Conservation (phyloP, 2,113 vertebrate species). For the Arizona elegans region DNA sequence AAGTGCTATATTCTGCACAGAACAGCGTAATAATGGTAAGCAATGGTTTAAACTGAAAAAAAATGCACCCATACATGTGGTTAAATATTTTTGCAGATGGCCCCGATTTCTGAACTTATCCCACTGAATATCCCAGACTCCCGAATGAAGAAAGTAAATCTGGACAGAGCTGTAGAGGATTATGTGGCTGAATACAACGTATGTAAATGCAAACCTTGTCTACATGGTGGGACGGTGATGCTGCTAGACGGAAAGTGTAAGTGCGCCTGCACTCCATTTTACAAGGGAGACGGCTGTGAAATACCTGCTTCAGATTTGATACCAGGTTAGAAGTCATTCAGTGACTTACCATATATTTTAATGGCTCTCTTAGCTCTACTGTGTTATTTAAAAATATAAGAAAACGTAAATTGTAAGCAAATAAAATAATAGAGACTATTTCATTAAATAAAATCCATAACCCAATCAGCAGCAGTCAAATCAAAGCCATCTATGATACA, state of each 20-base stretch:
- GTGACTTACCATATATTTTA: background rate
- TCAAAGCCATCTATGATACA: background rate
- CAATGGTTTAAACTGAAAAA: background rate
- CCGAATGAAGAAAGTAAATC: conserved; percentile 72
- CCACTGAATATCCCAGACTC: conserved; percentile 73
- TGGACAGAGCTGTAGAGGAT: conserved; percentile 76
- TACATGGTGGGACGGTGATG: conserved; percentile 78
- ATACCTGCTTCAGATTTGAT: conserved; percentile 42
- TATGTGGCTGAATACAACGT: conserved; percentile 80
- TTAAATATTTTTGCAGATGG: conserved; percentile 56
- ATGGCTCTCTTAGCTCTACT: background rate
- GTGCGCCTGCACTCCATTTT: conserved; percentile 74
- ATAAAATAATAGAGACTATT: background rate
- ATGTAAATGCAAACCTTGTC: conserved; percentile 83
- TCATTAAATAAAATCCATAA: background rate
- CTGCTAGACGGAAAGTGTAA: conserved; percentile 80
- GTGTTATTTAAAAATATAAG: background rate
- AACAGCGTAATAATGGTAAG: background rate
- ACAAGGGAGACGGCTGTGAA: conserved; percentile 79
- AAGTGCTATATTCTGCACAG: background rate
- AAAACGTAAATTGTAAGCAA: background rate
- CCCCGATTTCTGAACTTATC: conserved; percentile 78
- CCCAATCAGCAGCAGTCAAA: background rate
- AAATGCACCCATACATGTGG: background rate
- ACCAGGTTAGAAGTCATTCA: conserved; percentile 61